phyloP scores from a whole-genome alignment of 2,113 vertebrate genomes.

The Anser brachyrhynchus region DNA sequence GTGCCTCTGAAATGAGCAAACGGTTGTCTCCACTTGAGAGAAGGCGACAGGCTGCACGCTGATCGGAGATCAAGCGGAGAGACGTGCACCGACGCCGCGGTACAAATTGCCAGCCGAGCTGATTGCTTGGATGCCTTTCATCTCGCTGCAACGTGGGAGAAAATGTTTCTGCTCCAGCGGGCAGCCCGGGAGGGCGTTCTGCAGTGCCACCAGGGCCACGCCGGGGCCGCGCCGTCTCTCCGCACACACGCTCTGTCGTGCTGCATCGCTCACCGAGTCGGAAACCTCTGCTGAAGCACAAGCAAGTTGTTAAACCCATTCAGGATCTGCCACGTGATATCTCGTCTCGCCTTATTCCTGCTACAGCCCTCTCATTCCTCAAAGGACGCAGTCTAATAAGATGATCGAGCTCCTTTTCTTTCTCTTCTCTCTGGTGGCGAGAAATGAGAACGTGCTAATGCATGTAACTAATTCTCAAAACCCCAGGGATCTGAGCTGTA shows the following conservation, averaged over 20 bases:
- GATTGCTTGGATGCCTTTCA: neutral
- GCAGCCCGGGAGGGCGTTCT: neutral
- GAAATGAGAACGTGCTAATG: slow-evolving; percentile 21
- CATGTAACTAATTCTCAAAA: slow-evolving; percentile 32
- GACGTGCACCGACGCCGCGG: neutral
- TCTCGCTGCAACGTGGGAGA: neutral
- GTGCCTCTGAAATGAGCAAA: neutral
- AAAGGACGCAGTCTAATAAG: neutral
- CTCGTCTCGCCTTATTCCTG: neutral
- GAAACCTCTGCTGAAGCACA: neutral
- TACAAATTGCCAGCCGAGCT: slow-evolving; percentile 2
- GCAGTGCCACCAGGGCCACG: neutral
- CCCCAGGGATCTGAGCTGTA: neutral
- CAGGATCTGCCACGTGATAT: neutral
- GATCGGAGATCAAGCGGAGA: neutral
- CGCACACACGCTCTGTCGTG: neutral
- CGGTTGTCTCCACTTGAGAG: neutral
- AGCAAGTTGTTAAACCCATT: neutral
- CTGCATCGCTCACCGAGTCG: neutral
- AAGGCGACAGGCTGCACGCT: neutral
- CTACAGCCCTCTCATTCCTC: slow-evolving; percentile 17
- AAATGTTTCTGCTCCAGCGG: neutral
- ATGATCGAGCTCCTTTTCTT: neutral
- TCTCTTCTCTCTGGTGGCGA: neutral
- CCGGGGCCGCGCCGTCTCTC: neutral